A percentile compares a stretch with the other conserved stretches of the same genome.
phyloP scores from a whole-genome alignment of 1,140 invertebrate species.

The Trichogramma pretiosum region DNA sequence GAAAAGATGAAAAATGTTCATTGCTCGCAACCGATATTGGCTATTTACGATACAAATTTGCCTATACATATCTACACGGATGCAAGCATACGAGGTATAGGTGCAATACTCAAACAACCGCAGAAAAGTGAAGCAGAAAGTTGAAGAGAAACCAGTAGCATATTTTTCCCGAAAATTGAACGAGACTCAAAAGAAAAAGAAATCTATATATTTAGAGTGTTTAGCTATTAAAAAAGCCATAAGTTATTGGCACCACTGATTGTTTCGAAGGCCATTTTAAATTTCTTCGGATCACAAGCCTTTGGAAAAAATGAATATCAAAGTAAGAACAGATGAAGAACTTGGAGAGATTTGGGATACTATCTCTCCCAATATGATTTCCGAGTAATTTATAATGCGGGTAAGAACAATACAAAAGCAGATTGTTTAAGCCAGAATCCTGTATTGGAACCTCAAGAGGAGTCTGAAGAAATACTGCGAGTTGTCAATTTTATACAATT shows the following conservation, averaged over 20 bases:
- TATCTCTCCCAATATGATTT: neutral
- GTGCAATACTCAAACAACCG: neutral
- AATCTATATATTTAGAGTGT: no score
- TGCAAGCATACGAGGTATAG: neutral
- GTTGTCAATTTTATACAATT: neutral
- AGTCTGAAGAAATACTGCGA: neutral
- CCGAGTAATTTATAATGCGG: neutral
- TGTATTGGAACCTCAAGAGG: no score
- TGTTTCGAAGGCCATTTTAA: no score
- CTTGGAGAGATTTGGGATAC: neutral
- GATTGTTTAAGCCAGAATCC: neutral
- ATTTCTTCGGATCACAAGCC: no score
- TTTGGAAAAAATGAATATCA: no score
- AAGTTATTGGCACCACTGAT: no score
- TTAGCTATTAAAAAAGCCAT: no score
- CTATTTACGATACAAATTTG: neutral
- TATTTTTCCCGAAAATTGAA: neutral
- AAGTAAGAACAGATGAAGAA: no score
- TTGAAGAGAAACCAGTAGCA: neutral
- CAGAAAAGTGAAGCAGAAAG: neutral
- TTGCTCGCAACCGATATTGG: neutral
- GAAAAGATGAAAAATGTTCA: neutral
- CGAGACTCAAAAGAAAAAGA: neutral
- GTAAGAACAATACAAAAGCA: neutral
- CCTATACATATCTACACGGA: neutral